Evolutionary conservation across 2,113 vertebrate genomes (phyloP).

Genomic region (Myiozetetes cayanensis): DNA sequence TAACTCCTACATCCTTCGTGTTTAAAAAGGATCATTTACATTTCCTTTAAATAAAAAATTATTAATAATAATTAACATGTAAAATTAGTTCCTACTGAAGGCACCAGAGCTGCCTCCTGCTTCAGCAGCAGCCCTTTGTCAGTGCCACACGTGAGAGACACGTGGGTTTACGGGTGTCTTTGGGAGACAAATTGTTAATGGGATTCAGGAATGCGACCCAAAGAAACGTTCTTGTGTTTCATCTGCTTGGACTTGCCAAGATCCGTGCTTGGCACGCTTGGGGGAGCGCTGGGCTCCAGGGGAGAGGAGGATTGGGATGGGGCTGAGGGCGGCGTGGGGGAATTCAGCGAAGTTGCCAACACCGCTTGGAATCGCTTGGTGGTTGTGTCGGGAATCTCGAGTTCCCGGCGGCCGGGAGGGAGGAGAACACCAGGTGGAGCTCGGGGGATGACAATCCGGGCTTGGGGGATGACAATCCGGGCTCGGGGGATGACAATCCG

Average conservation of each 20-base stretch:
- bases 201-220: too few species aligned
- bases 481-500: too few species aligned
- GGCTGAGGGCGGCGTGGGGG: too few species aligned
- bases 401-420: fast-evolving
- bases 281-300: fast-evolving
- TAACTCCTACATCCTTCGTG: fast-evolving
- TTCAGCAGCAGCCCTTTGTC: background rate
- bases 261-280: background rate
- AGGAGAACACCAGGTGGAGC: conserved; percentile 30
- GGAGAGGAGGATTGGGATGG: background rate
- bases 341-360: fast-evolving
- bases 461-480: fast-evolving
- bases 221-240: fast-evolving
- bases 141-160: fast-evolving
- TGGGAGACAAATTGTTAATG: background rate
- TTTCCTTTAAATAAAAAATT: background rate
- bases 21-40: too few species aligned
- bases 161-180: fast-evolving
- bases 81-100: background rate
- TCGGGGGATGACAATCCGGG: too few species aligned
- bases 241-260: fast-evolving
- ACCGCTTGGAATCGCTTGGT: background rate
- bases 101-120: too few species aligned
- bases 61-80: background rate
- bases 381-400: background rate